Evolutionary conservation across 2,113 vertebrate genomes (phyloP).

Genomic region (Numida meleagris): DNA sequence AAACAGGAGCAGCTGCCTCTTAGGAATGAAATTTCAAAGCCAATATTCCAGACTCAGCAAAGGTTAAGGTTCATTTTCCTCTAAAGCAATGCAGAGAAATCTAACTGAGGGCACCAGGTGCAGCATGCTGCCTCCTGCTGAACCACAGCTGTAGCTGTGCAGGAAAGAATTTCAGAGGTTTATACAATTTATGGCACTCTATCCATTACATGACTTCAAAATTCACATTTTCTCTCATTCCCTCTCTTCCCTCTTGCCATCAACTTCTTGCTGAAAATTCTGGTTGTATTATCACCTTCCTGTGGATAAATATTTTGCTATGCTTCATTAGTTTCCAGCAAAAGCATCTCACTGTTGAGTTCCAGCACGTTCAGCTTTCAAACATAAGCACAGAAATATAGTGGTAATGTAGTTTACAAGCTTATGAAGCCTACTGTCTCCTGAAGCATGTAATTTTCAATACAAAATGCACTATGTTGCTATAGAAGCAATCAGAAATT

Average conservation of each 20-base stretch:
- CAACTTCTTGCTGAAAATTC: not conserved
- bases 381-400: not conserved
- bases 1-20: conserved; percentile 6
- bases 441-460: not conserved
- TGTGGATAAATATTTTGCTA: not conserved
- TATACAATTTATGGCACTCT: not conserved
- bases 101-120: conserved; percentile 4
- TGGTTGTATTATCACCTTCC: not conserved
- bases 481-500: not conserved
- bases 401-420: not conserved
- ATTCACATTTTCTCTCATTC: not conserved
- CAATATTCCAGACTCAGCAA: not conserved
- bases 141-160: accelerated
- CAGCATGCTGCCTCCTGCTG: not conserved
- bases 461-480: not conserved
- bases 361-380: not conserved
- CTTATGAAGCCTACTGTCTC: not conserved
- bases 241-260: not conserved
- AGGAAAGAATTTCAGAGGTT: not conserved
- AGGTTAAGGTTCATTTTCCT: not conserved
- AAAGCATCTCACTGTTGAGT: not conserved
- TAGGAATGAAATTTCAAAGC: not conserved
- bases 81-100: not conserved
- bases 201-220: not conserved
- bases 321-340: not conserved